Evolutionary conservation across 2,888 invertebrate species (phyloP), one percentile per base, ranked within the genome.

Genomic region (Diarsia brunnea): DNA sequence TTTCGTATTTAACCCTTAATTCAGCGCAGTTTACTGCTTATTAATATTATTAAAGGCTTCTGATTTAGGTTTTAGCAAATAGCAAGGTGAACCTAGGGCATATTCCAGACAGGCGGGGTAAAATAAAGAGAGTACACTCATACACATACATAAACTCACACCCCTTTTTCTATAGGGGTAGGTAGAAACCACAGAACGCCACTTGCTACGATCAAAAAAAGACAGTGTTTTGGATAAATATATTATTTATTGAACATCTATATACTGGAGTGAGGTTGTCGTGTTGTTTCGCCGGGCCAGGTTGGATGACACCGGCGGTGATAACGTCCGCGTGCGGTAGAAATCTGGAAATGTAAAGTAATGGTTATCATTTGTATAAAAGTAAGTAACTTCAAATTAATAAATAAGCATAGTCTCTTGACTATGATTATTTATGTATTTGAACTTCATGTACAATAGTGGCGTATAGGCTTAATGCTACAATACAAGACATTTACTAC

Each of bases 271-370:
- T 70, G 90, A 86, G 79, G 72, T 89, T 21, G 86, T 80, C 53
- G 87, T 89, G 53, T 90, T 90, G 82, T 89, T 91, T 83, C 90
- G 88, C 85, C 88, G 84, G 67, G 81, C 81, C 67, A 87, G 81
- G 78, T 87, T 89, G 47, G 87, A 75, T 67, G 91, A 84, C 63
- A 88, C 87, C 31, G 87, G 85, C 27, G 92, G 87, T 14, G 92
- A 88, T 75, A 90, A 53, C 10, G 90, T 90, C 70, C 90, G 91
- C 11, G 87, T 88, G 58, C 88, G 89, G 78, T 92, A 93, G 60
- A 91, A 89, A 83, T 91, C 94, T 94, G 92, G 60, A 93, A 93
- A 75, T 77, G 86, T 81, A 66, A 73, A 92, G n/a, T 73, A 60
- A 51, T 7, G 4, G 43, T 38, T n/a, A 31, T 58, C 1, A 55